A percentile compares a stretch with the other conserved stretches of the same genome.
phyloP scores from a whole-genome alignment of 2,797 vertebrate species.

The Girardinus metallicus region DNA sequence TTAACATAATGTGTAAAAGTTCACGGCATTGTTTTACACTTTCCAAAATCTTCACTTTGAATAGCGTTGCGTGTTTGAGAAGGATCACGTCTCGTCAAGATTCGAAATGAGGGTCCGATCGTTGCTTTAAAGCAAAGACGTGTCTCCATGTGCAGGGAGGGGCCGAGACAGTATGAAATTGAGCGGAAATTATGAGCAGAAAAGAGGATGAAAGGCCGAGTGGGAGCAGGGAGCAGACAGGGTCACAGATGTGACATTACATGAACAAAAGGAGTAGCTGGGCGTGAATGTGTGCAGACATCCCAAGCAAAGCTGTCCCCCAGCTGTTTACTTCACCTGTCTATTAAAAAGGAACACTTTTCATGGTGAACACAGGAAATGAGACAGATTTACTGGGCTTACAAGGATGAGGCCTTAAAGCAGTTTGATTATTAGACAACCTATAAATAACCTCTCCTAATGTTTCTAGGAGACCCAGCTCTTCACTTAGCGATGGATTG shows the following conservation, averaged over 20 bases:
- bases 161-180: slow-evolving; percentile 81
- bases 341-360: slow-evolving; percentile 79
- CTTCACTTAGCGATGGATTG: slow-evolving; percentile 12
- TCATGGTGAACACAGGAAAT: slow-evolving; percentile 62
- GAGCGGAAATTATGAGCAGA: slow-evolving; percentile 77
- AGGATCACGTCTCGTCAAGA: slow-evolving; percentile 61
- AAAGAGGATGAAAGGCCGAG: slow-evolving; percentile 68
- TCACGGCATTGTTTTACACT: background rate
- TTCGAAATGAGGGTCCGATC: slow-evolving; percentile 48
- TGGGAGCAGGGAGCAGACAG: slow-evolving; percentile 73
- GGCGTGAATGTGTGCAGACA: slow-evolving; percentile 77
- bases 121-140: slow-evolving; percentile 7
- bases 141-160: slow-evolving; percentile 61
- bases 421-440: slow-evolving; percentile 61
- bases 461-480: slow-evolving; percentile 21
- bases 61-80: background rate
- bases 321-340: slow-evolving; percentile 85
- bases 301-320: slow-evolving; percentile 77
- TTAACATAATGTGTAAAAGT: background rate
- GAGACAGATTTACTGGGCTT: slow-evolving; percentile 77
- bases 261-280: slow-evolving; percentile 68
- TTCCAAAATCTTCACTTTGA: background rate
- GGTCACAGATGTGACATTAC: slow-evolving; percentile 82
- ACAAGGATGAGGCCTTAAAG: slow-evolving; percentile 64
- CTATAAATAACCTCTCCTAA: slow-evolving; percentile 68